Conservation (phyloP, 2,113 vertebrate genomes). For the Sinosuthora webbiana region DNA sequence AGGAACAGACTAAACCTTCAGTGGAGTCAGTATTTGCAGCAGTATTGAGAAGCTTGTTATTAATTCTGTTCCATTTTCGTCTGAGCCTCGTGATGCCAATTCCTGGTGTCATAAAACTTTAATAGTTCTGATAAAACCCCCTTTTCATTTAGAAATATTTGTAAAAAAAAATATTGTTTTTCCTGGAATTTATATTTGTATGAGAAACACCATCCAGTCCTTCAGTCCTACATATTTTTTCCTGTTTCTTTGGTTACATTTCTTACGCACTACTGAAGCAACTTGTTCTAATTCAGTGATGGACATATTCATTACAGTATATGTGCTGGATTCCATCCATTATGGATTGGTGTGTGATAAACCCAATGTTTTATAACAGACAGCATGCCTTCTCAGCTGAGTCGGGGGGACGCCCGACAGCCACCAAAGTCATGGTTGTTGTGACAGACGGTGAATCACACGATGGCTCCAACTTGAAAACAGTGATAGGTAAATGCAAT, state of each 20-base stretch:
- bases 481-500: slow-evolving; percentile 81
- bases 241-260: not conserved
- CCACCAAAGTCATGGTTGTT: slow-evolving; percentile 91
- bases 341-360: not conserved
- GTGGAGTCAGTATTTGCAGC: not conserved
- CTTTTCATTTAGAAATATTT: not conserved
- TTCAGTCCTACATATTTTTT: not conserved
- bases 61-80: not conserved
- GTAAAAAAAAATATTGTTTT: not conserved
- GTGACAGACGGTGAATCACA: slow-evolving; percentile 94
- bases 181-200: not conserved
- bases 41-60: not conserved
- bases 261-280: not conserved
- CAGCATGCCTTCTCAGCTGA: slow-evolving; percentile 69
- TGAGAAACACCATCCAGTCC: not conserved
- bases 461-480: slow-evolving; percentile 62
- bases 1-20: not conserved
- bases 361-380: slow-evolving; percentile 60
- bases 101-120: not conserved
- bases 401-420: slow-evolving; percentile 76
- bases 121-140: not conserved
- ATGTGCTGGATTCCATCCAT: not conserved
- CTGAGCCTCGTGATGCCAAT: not conserved
- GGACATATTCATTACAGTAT: not conserved
- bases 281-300: not conserved